A percentile compares a stretch with the other conserved stretches of the same genome.
Evolutionary conservation across 1,140 invertebrate genomes (phyloP).

Genomic region (Hypothenemus hampei): DNA sequence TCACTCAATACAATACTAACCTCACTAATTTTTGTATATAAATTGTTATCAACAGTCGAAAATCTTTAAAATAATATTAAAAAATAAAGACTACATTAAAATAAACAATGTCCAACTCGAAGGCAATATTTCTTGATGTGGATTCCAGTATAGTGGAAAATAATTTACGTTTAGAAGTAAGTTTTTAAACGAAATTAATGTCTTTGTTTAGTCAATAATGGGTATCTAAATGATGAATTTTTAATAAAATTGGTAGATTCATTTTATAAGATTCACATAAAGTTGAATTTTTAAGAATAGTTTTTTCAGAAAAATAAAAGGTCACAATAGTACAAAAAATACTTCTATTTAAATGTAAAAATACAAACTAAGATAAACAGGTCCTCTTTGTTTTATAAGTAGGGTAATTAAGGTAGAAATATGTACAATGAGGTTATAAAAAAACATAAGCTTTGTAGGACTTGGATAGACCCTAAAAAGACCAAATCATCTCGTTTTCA

Average conservation of each 20-base stretch:
- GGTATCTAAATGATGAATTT: not conserved
- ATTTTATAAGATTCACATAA: not conserved
- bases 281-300: not conserved
- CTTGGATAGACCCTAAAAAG: not conserved
- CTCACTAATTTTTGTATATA: too few species aligned
- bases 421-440: not conserved
- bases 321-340: too few species aligned
- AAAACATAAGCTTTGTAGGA: not conserved
- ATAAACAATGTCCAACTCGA: conserved; percentile 27
- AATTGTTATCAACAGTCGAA: too few species aligned
- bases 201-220: not conserved
- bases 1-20: too few species aligned
- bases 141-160: conserved; percentile 46
- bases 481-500: too few species aligned
- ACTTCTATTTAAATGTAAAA: not conserved
- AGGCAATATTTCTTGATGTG: conserved; percentile 37
- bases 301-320: too few species aligned
- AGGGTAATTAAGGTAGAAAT: not conserved
- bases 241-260: not conserved
- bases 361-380: too few species aligned
- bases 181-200: conserved; percentile 11
- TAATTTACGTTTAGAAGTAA: conserved; percentile 48
- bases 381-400: not conserved
- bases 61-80: too few species aligned
- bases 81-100: too few species aligned